Percentiles rank a stretch among this genome's conserved stretches.
Conservation (phyloP, 2,797 vertebrate genomes). For the Limosa lapponica region DNA sequence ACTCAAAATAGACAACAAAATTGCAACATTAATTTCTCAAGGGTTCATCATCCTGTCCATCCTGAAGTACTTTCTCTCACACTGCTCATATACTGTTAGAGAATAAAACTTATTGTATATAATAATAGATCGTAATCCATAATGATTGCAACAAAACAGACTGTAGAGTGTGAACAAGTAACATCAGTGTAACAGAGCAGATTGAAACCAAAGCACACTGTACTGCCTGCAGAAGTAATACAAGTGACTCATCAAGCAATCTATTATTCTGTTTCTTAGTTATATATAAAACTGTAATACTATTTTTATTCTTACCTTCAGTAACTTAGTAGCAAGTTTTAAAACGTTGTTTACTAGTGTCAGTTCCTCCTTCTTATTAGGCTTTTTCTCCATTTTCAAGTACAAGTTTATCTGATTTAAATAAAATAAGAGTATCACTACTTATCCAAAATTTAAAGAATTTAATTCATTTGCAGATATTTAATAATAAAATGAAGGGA, state of each 20-base stretch:
- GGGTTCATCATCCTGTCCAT: background rate
- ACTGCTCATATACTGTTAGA: background rate
- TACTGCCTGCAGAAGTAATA: background rate
- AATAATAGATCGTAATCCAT: background rate
- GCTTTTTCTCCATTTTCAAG: conserved; percentile 99
- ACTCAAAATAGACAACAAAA: background rate
- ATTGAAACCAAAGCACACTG: background rate
- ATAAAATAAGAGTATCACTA: background rate
- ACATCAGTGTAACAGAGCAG: background rate
- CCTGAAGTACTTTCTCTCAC: background rate
- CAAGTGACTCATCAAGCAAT: background rate
- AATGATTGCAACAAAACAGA: background rate
- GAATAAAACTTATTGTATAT: background rate
- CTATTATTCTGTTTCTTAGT: background rate
- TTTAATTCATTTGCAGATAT: background rate
- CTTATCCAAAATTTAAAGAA: background rate
- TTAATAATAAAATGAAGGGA: background rate
- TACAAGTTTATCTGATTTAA: conserved; percentile 93
- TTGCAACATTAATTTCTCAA: background rate
- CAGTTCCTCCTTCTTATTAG: conserved; percentile 98
- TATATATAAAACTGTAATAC: background rate
- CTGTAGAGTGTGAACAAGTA: background rate
- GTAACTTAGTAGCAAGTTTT: conserved; percentile 96
- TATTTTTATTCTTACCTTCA: conserved; percentile 85
- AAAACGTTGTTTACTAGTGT: conserved; percentile 98